Evolutionary conservation across 2,888 invertebrate species (phyloP).

Genomic region (Catocala nupta): DNA sequence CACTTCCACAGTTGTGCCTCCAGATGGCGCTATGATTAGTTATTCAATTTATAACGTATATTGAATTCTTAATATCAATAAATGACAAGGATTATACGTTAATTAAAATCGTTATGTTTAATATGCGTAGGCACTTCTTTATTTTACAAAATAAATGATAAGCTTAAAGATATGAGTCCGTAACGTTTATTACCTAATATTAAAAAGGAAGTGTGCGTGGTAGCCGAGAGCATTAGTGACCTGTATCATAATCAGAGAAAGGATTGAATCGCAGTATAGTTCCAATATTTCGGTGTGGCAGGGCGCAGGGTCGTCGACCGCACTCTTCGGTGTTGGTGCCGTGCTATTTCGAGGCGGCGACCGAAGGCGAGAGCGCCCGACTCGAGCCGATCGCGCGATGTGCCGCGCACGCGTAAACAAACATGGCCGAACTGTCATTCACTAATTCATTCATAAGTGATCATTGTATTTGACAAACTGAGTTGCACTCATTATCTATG

Average conservation of each 20-base stretch:
- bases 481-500: slow-evolving; percentile 69
- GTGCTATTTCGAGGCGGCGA: slow-evolving; percentile 85
- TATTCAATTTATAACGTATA: slow-evolving; percentile 18
- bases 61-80: neutral
- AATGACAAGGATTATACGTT: slow-evolving; percentile 3
- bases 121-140: slow-evolving; percentile 4
- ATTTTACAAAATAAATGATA: neutral
- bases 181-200: slow-evolving; percentile 28
- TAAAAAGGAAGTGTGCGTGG: slow-evolving; percentile 39
- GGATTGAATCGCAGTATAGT: slow-evolving; percentile 75
- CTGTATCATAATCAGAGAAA: slow-evolving; percentile 68
- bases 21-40: slow-evolving; percentile 39
- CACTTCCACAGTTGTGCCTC: slow-evolving; percentile 21
- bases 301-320: slow-evolving; percentile 83
- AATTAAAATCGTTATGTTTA: neutral
- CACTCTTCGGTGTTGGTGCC: slow-evolving; percentile 77
- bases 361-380: slow-evolving; percentile 73
- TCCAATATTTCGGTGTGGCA: slow-evolving; percentile 84
- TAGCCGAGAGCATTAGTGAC: slow-evolving; percentile 55
- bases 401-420: slow-evolving; percentile 83
- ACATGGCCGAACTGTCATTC: slow-evolving; percentile 86
- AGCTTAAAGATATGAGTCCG: neutral
- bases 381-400: slow-evolving; percentile 71
- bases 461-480: slow-evolving; percentile 80
- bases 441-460: slow-evolving; percentile 85